Evolutionary conservation across 1,140 invertebrate species (phyloP).

Genomic region (Apolygus lucorum): DNA sequence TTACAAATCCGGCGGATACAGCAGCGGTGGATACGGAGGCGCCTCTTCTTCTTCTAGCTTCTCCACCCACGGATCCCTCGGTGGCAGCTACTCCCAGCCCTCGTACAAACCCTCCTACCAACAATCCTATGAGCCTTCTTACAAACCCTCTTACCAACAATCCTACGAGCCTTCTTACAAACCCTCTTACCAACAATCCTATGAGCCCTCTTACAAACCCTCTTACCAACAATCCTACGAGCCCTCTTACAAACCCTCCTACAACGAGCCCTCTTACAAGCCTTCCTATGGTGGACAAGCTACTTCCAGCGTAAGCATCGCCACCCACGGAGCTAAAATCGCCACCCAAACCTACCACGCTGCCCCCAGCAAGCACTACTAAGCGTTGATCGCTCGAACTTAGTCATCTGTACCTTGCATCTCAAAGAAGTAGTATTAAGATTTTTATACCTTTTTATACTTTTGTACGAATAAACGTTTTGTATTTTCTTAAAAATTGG

Average conservation of each 20-base stretch:
- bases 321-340: slow-evolving; percentile 12
- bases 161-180: not conserved
- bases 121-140: not conserved
- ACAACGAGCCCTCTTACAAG: slow-evolving; percentile 18
- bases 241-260: slow-evolving; percentile 7
- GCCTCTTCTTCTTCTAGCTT: slow-evolving; percentile 4
- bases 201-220: slow-evolving; percentile 4
- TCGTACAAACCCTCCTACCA: not conserved
- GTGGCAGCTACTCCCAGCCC: not conserved
- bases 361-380: not conserved
- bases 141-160: slow-evolving; percentile 3
- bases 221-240: slow-evolving; percentile 10
- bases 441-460: not conserved
- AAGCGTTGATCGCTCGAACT: not conserved
- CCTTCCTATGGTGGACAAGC: slow-evolving; percentile 6
- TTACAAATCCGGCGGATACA: not conserved
- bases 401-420: not conserved
- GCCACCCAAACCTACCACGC: slow-evolving; percentile 1
- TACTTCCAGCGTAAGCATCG: slow-evolving; percentile 8
- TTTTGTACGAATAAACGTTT: not conserved
- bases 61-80: not conserved
- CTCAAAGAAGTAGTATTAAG: too few relatives aligned
- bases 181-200: slow-evolving; percentile 4
- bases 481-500: not conserved
- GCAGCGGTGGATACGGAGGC: not conserved